Evolutionary conservation across 1,140 invertebrate species (phyloP).

Genomic region (Eueides isabella): DNA sequence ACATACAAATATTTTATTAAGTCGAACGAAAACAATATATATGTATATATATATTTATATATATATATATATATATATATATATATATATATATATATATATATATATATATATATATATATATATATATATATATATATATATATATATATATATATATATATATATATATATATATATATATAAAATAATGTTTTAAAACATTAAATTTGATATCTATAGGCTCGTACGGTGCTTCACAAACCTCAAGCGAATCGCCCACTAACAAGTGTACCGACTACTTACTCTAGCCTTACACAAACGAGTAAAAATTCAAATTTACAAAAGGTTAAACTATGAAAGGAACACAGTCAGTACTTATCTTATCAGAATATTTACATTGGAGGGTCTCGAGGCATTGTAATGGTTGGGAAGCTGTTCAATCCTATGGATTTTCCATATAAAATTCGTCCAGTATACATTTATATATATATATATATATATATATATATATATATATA

Average conservation of each 20-base stretch:
- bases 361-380: constrained; percentile 51
- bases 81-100: too few relatives aligned
- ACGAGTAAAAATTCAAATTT: constrained; percentile 50
- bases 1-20: too few relatives aligned
- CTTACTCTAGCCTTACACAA: constrained; percentile 44
- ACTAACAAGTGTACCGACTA: constrained; percentile 39
- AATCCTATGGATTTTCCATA: neutral
- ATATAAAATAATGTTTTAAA: too few relatives aligned
- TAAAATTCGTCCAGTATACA: neutral
- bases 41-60: too few relatives aligned
- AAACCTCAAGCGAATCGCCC: constrained; percentile 36
- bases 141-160: too few relatives aligned
- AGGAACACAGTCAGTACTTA: constrained; percentile 62
- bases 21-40: too few relatives aligned
- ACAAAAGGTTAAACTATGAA: constrained; percentile 56
- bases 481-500: neutral
- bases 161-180: too few relatives aligned
- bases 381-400: constrained; percentile 47
- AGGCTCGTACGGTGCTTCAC: constrained; percentile 22
- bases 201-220: too few relatives aligned
- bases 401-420: constrained; percentile 17
- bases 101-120: too few relatives aligned
- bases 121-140: too few relatives aligned
- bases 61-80: too few relatives aligned
- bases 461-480: neutral